Base-by-base conservation (phyloP, 2,888 invertebrate species). In the Cataglyphis albicans region DNA sequence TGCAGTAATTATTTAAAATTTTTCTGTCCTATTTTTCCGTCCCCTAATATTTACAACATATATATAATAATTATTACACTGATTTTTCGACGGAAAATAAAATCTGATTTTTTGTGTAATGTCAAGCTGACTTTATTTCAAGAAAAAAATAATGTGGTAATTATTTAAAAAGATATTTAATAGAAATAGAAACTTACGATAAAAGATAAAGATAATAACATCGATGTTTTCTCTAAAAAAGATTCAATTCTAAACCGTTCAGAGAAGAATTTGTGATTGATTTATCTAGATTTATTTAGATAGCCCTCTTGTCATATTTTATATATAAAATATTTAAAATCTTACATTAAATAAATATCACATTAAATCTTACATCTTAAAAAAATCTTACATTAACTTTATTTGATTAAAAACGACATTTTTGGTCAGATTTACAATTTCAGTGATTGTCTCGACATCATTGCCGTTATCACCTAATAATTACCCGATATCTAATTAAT, bases 401-500 rank as follows among this genome's bases (percentile, higher is more conserved):
- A 12, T 57, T 57, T 5, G 12, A 21, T 1, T 35, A 15, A 41
- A n/a, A 41, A 7, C 18, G 25, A n/a, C 25, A 6, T 5, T 5
- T 6, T 38, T 18, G 15, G 32, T 35, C 2, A 15, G 21, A 61
- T 12, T 12, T 1, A n/a, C 7, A 15, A 1, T 38, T 15, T 6
- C 10, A n/a, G 15, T n/a, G 35, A 57, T 18, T 41, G 7, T 67
- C 57, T 68, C 55, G 25, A 1, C 6, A n/a, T 64, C 21, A 15
- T 44, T 32, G 38, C 32, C 35, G 29, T 10, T 32, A 6, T 35
- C 32, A 44, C 10, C 15, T 65, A 67, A 41, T 57, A 67, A 67
- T 72, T 44, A 80, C 35, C 44, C 70, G 15, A 57, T 21, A 70
- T 70, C 57, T 44, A 59, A 72, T 80, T 80, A 80, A 84, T 90